phyloP scores from a whole-genome alignment of 2,113 vertebrate species.

The Chionodraco myersi region DNA sequence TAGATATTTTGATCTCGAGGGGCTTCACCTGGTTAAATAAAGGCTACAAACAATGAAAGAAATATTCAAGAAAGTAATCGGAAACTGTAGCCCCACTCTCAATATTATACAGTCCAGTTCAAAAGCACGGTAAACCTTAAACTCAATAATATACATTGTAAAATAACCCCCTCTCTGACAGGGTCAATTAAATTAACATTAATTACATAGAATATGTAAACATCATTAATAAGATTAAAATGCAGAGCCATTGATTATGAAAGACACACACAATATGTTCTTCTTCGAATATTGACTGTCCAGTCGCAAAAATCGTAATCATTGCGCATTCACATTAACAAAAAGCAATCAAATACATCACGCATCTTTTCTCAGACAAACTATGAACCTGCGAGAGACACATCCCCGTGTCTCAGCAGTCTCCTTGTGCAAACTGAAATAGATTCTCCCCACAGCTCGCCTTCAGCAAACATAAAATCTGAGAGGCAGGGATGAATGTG shows the following conservation, averaged over 20 bases:
- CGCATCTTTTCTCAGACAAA: neutral
- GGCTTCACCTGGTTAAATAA: no score
- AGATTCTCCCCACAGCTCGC: conserved; percentile 55
- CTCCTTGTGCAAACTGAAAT: conserved; percentile 57
- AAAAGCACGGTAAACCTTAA: neutral
- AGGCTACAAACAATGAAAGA: neutral
- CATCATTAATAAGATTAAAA: conserved; percentile 2
- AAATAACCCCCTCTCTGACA: neutral
- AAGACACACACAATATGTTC: neutral
- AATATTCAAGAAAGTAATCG: neutral
- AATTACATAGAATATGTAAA: neutral
- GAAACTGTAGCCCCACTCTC: neutral
- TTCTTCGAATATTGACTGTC: neutral
- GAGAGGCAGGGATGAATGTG: conserved; percentile 7
- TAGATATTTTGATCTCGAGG: no score
- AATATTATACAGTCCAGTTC: neutral
- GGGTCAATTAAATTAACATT: neutral
- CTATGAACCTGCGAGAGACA: conserved; percentile 21
- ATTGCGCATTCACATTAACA: conserved; percentile 25
- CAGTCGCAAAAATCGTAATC: conserved; percentile 9
- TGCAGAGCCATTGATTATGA: conserved; percentile 29
- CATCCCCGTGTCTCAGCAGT: neutral
- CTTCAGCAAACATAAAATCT: conserved; percentile 46
- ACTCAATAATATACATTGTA: neutral
- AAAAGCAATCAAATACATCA: neutral